Conservation (phyloP, 2,888 invertebrate genomes). For the Furcula furcula region DNA sequence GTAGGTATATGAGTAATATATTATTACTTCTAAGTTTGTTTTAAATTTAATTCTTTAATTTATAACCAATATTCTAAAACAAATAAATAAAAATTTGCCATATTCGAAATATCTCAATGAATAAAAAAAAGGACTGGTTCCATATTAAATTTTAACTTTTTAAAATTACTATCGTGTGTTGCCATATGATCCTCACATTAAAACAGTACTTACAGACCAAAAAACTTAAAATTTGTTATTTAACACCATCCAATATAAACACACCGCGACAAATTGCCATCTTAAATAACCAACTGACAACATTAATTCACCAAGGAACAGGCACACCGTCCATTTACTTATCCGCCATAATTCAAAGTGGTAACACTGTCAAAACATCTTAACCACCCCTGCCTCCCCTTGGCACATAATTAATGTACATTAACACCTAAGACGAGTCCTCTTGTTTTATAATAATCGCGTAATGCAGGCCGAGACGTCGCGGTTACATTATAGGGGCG, state of each 20-base stretch:
- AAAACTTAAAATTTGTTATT: constrained; percentile 7
- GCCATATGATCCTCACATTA: too few relatives aligned
- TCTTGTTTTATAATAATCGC: constrained; percentile 62
- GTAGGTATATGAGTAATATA: too few relatives aligned
- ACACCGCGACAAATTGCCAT: constrained; percentile 20
- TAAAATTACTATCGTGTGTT: too few relatives aligned
- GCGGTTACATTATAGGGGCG: constrained; percentile 51
- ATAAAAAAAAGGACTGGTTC: too few relatives aligned
- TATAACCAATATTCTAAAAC: too few relatives aligned
- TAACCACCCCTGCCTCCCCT: constrained; percentile 37
- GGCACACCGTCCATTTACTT: constrained; percentile 41
- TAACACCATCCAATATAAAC: constrained; percentile 12
- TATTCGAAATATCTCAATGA: too few relatives aligned
- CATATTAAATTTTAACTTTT: too few relatives aligned
- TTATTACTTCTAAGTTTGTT: too few relatives aligned
- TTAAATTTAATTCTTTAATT: too few relatives aligned
- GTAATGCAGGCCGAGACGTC: constrained; percentile 45
- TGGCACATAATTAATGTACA: constrained; percentile 63
- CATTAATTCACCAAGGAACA: constrained; percentile 28
- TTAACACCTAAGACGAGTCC: constrained; percentile 64
- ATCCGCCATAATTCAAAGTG: constrained; percentile 50
- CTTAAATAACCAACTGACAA: constrained; percentile 5
- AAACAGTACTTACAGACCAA: too few relatives aligned
- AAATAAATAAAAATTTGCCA: too few relatives aligned
- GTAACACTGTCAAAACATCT: constrained; percentile 62